These are phyloP conservation scores for Neoitamus cyanurus DNA, from an alignment of 2,888 invertebrate genomes.

Conservation along the genomic window DNA sequence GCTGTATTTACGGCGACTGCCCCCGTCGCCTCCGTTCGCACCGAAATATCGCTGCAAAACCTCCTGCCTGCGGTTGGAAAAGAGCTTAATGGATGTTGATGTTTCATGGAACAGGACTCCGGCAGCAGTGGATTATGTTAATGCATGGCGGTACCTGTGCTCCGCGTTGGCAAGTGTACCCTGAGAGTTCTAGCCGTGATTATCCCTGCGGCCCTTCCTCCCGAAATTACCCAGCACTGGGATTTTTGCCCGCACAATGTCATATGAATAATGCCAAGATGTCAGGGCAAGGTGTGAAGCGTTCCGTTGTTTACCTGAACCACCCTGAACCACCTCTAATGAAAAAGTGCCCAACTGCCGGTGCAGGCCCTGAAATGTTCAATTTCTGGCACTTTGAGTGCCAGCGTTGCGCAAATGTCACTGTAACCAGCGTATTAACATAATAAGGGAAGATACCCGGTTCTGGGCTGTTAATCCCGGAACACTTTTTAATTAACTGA, in stretches of 20 bases:
- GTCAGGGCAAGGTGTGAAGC: slow-evolving; percentile 39
- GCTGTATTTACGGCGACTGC: neutral
- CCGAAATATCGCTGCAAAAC: slow-evolving; percentile 1
- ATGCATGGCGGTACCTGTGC: slow-evolving; percentile 4
- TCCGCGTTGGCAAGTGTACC: neutral
- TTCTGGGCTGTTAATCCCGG: slow-evolving; percentile 32
- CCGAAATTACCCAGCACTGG: slow-evolving; percentile 10
- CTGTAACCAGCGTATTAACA: slow-evolving; percentile 15
- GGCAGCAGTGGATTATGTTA: slow-evolving; percentile 33
- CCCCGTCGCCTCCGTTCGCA: neutral
- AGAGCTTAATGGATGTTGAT: slow-evolving; percentile 48
- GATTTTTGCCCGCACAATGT: slow-evolving; percentile 10
- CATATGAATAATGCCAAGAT: slow-evolving; percentile 45
- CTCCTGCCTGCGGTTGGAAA: slow-evolving; percentile 12
- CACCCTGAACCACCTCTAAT: neutral
- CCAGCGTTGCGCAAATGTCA: slow-evolving; percentile 5
- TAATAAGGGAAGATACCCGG: slow-evolving; percentile 17
- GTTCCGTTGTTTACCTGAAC: slow-evolving; percentile 13
- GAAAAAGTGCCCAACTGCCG: slow-evolving; percentile 5
- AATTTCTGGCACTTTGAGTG: slow-evolving; percentile 34
- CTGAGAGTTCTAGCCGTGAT: slow-evolving; percentile 8
- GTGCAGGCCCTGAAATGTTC: slow-evolving; percentile 9
- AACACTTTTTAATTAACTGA: slow-evolving; percentile 46
- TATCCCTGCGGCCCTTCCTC: neutral
- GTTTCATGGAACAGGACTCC: slow-evolving; percentile 24